Conservation (phyloP, 2,797 vertebrate species). For the Gymnodraco acuticeps region DNA sequence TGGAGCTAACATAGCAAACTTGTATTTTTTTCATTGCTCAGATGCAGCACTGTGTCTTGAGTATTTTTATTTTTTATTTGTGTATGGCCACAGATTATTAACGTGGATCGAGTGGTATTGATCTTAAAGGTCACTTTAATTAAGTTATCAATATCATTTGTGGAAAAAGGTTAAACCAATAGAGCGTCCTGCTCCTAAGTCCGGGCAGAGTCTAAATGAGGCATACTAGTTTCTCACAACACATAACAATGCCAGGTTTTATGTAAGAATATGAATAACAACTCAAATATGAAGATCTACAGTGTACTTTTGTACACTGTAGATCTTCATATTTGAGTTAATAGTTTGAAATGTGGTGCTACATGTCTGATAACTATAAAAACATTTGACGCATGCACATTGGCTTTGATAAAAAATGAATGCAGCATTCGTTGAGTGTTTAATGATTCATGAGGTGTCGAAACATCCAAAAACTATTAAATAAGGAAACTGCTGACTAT, state of each 20-base stretch:
- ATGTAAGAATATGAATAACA: conserved; percentile 9
- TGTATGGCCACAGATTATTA: conserved; percentile 10
- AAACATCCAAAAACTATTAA: background rate
- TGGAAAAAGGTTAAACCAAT: conserved; percentile 31
- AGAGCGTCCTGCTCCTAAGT: conserved; percentile 7
- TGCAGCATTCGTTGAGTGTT: conserved; percentile 5
- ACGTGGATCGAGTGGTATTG: conserved; percentile 26
- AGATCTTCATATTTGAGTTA: too few relatives aligned
- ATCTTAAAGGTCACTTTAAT: conserved; percentile 50
- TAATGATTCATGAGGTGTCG: conserved; percentile 10
- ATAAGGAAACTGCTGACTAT: conserved; percentile 9
- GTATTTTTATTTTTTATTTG: background rate
- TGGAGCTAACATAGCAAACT: background rate
- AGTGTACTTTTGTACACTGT: background rate
- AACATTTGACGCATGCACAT: background rate
- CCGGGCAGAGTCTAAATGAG: conserved; percentile 5
- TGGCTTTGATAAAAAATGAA: background rate
- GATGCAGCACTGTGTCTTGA: background rate
- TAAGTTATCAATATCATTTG: conserved; percentile 43
- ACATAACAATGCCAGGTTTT: conserved; percentile 4
- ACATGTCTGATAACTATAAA: conserved; percentile 1
- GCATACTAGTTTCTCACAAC: conserved; percentile 3
- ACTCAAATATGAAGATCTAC: conserved; percentile 18
- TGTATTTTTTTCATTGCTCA: background rate
- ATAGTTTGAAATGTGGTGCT: background rate